phyloP scores from a whole-genome alignment of 2,888 invertebrate species.

The Frankliniella intonsa region DNA sequence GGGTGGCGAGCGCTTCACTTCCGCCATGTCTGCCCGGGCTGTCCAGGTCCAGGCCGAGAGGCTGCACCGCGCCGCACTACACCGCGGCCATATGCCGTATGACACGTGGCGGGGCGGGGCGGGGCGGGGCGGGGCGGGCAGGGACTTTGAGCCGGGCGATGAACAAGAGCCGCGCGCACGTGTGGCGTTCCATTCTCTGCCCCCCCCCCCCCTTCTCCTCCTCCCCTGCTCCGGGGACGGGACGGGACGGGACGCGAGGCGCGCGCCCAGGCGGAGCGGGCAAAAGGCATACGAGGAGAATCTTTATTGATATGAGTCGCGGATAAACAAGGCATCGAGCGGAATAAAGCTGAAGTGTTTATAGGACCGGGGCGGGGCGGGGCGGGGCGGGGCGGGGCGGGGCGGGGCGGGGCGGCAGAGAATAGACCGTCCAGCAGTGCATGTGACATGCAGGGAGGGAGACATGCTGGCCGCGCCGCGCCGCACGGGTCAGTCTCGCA shows the following conservation, averaged over 20 bases:
- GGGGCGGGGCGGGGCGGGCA: background rate
- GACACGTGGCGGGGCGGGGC: background rate
- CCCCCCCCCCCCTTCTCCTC: background rate
- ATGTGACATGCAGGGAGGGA: background rate
- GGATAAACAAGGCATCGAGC: slow-evolving; percentile 24
- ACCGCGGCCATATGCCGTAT: background rate
- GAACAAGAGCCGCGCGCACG: background rate
- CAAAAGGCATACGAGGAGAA: background rate
- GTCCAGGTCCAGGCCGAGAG: no score
- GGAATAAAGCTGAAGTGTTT: slow-evolving; percentile 21
- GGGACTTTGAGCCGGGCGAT: background rate
- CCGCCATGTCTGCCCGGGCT: no score
- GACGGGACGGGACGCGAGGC: background rate
- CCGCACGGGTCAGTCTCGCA: no score
- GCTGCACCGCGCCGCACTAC: background rate
- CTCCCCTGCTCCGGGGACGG: background rate
- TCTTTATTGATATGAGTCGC: slow-evolving; percentile 26
- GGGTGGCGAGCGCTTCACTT: no score
- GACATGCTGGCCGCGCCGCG: background rate
- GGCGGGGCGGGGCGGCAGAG: background rate
- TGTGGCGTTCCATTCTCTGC: background rate
- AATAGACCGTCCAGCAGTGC: background rate
- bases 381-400: background rate
- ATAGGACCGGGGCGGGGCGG: background rate
- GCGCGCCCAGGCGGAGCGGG: background rate